Base-by-base conservation (phyloP, 2,888 invertebrate genomes). In the Chloroclysta siterata region DNA sequence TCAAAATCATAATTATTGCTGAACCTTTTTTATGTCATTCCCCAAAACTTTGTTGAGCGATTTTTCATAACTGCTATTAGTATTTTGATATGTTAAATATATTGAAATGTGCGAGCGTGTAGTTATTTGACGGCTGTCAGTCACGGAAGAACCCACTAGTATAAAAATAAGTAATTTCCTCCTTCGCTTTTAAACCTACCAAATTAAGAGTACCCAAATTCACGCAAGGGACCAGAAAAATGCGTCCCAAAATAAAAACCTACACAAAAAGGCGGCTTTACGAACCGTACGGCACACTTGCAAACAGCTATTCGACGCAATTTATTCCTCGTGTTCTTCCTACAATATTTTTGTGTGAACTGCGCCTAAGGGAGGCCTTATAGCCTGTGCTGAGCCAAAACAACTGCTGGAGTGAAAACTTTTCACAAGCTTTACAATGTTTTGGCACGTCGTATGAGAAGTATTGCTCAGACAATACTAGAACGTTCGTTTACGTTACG, bases 331-430 rank as follows among this genome's bases (percentile, higher is more conserved):
- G 36, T 52, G 10, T 47, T 36, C 17, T 8, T 39, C 36, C 11
- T 33, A 29, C 47, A 56, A 22, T 56, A 56, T 56, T 48, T 56
- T 50, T 22, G 17, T 56, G 2, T 33, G 36, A 56, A 56, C 41
- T 56, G 48, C 48, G 14, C 53, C 36, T 11, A 1, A 44, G 11
- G 36, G 36, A 39, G 33, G 15, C 14, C n/a, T 52, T 42, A 44
- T 41, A 14, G n/a, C 5, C 47, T 7, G n/a, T 11, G 11, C 11
- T 11, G 36, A 39, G 46, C 46, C 46, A 15, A 46, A 46, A 14
- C 15, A 11, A 7, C 36, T 11, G 10, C 36, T 11, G 10, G 11
- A 39, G 36, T 11, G 11, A 39, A 39, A 39, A 39, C 36, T 11
- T 39, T 39, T 39, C 6, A 3, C 11, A 39, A 39, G 11, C 10